Base-by-base conservation (phyloP, 2,888 invertebrate species). In the Linnaemya vulpina region DNA sequence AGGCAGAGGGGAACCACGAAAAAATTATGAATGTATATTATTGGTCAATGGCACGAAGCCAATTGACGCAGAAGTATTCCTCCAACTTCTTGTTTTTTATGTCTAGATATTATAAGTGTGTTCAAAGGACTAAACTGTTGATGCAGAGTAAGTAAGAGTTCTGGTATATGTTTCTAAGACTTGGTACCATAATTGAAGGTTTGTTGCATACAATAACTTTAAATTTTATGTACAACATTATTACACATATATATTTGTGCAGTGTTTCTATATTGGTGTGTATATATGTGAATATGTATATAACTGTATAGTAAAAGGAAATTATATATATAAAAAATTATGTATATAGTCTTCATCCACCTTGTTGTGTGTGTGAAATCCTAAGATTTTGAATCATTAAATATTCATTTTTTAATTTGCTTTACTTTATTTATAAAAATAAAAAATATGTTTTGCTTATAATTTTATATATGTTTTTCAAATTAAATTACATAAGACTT, bases 381-480 rank as follows among this genome's bases (percentile, higher is more conserved):
- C 51, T 83, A 62, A 65, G 49, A 80, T 71, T 25, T 60, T 30
- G 62, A 62, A 68, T 73, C 53, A 80, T 84, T 75, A 84, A 84
- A 84, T 75, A 84, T 84, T 79, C 25, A 84, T 79, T 71, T 75
- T 83, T 84, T 84, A 84, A 84, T 84, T 84, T 79, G 63, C 71
- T 79, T 84, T 75, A 49, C 70, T 70, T 84, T 84, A 84, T 84
- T 75, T 79, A 74, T 70, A 55, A 43, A 78, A 76, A 11, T 30
- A 79, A 73, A 13, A 63, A 75, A 17, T 17, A 15, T 20, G 30
- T 55, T 35, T 70, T 35, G 3, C 17, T 20, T 53, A 1, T 30
- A 30, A 3, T 30, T 30, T 30, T 30, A 30, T 30, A 3, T 2
- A 1, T 35, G 7, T 49, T 58, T 22, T 9, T 68, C 38, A 77